These are phyloP conservation scores for Microcaecilia unicolor DNA, from an alignment of 2,797 vertebrate genomes.

Conservation along the genomic window DNA sequence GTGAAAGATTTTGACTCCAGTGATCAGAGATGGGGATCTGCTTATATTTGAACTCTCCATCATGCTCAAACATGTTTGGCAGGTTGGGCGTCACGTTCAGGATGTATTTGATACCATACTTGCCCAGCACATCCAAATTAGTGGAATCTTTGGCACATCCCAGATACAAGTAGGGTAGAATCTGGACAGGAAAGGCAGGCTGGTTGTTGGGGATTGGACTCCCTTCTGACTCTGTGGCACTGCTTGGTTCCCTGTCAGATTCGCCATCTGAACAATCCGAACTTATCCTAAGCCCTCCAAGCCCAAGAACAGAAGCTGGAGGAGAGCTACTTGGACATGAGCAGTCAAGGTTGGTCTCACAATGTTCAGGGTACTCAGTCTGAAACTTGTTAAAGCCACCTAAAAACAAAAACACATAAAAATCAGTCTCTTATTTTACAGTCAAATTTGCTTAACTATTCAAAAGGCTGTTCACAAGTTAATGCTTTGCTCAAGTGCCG, in stretches of 20 bases:
- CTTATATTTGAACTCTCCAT: slow-evolving; percentile 96
- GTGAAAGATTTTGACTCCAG: slow-evolving; percentile 98
- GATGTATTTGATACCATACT: slow-evolving; percentile 96
- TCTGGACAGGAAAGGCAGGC: slow-evolving; percentile 94
- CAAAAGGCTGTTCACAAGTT: no score
- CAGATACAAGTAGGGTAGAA: slow-evolving; percentile 92
- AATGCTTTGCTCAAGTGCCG: no score
- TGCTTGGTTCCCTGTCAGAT: slow-evolving; percentile 88
- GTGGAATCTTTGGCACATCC: slow-evolving; percentile 96
- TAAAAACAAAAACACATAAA: slow-evolving; percentile 11
- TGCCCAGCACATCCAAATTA: slow-evolving; percentile 89
- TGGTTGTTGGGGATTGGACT: slow-evolving; percentile 87
- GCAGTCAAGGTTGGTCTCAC: slow-evolving; percentile 86
- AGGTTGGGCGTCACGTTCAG: slow-evolving; percentile 97
- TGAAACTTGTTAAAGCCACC: slow-evolving; percentile 95
- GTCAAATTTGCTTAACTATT: no score
- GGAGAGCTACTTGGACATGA: slow-evolving; percentile 85
- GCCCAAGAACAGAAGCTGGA: slow-evolving; percentile 79
- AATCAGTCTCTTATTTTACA: no score
- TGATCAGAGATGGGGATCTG: slow-evolving; percentile 98
- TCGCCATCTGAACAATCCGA: slow-evolving; percentile 92
- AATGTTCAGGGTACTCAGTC: slow-evolving; percentile 87
- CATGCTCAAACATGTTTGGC: slow-evolving; percentile 96
- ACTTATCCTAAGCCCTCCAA: slow-evolving; percentile 89
- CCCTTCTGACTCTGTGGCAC: slow-evolving; percentile 88